These are phyloP conservation scores for Drosophila gaucha DNA, from an alignment of 2,888 invertebrate species.

Conservation along the genomic window DNA sequence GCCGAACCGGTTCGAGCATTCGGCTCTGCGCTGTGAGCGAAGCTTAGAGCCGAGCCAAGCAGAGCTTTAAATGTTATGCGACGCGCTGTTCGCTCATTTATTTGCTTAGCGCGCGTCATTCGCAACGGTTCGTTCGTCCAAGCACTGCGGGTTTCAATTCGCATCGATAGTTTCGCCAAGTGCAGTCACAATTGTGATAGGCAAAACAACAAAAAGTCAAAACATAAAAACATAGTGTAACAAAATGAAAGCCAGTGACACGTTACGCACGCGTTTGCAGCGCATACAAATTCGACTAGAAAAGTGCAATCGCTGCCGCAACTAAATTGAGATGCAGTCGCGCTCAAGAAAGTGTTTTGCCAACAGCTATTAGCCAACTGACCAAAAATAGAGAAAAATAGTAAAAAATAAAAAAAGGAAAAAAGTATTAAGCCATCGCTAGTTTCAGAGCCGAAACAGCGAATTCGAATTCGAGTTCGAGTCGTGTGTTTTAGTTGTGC, in stretches of 20 bases:
- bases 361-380: conserved; percentile 68
- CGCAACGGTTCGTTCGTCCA: conserved; percentile 38
- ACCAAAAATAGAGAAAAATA: conserved; percentile 40
- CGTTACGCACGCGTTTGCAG: conserved; percentile 67
- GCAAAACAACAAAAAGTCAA: conserved; percentile 11
- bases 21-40: background rate
- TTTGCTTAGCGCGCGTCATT: conserved; percentile 57
- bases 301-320: conserved; percentile 23
- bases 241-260: conserved; percentile 75
- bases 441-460: conserved; percentile 17
- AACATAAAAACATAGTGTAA: conserved; percentile 25
- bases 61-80: conserved; percentile 64
- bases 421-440: conserved; percentile 50
- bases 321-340: conserved; percentile 40
- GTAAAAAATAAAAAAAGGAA: conserved; percentile 9
- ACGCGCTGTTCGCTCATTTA: conserved; percentile 42
- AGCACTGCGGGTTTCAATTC: conserved; percentile 6
- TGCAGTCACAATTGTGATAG: conserved; percentile 41
- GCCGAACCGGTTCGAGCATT: conserved; percentile 4
- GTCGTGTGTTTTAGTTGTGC: conserved; percentile 60
- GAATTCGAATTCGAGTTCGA: conserved; percentile 37
- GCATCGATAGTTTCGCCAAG: conserved; percentile 8
- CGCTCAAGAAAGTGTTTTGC: conserved; percentile 51
- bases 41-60: conserved; percentile 18
- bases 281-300: conserved; percentile 46